Conservation (phyloP, 30 jellyfish, hydroid and myxozoan genomes). For the Nemopilema nomurai region DNA sequence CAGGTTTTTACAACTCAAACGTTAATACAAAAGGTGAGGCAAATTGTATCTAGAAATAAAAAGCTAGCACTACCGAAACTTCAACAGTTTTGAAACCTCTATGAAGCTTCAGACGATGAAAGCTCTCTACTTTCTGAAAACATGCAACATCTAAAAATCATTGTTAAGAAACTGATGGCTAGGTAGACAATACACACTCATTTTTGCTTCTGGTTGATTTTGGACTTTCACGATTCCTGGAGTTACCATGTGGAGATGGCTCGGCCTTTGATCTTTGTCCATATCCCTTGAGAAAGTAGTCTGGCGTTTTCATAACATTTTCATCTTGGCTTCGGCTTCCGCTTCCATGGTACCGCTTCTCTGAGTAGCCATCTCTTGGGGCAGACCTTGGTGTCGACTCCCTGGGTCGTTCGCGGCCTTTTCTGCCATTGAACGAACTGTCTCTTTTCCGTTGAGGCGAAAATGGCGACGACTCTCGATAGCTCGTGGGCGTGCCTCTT, state of each 20-base stretch:
- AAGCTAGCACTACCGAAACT: too few species aligned
- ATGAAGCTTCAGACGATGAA: too few species aligned
- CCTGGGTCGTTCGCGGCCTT: constrained; percentile 24
- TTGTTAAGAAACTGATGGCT: too few species aligned
- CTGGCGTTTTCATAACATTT: constrained; percentile 16
- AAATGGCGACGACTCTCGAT: not conserved
- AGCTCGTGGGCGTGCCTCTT: constrained; percentile 9
- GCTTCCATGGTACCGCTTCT: not conserved
- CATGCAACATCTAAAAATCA: too few species aligned
- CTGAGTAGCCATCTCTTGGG: constrained; percentile 1
- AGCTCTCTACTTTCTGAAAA: too few species aligned
- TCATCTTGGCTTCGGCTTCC: not conserved
- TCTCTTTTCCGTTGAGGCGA: constrained; percentile 32
- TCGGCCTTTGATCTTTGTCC: constrained; percentile 11
- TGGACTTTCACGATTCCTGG: not conserved
- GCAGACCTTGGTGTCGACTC: not conserved
- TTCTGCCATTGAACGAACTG: not conserved
- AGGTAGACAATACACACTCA: not conserved
- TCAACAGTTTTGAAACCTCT: too few species aligned
- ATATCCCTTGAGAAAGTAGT: constrained; percentile 47
- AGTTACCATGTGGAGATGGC: constrained; percentile 8
- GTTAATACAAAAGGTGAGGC: too few species aligned
- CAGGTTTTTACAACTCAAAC: too few species aligned
- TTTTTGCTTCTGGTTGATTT: not conserved
- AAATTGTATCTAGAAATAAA: too few species aligned